A percentile compares a stretch with the other conserved stretches of the same genome.
Conservation (phyloP, 2,888 invertebrate species). For the Zele albiditarsus region DNA sequence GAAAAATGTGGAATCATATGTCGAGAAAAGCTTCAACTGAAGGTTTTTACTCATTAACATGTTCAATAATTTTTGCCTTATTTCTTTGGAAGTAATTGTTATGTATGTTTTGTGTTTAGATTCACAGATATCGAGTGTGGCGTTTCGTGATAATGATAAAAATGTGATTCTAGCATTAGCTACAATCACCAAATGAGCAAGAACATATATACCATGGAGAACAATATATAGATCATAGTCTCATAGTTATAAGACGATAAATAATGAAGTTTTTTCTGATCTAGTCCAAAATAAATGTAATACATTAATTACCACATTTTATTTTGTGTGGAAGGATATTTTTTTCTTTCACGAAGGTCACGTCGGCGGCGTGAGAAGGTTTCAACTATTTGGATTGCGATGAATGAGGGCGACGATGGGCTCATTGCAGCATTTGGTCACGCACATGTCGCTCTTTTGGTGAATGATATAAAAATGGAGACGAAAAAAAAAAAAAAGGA, state of each 20-base stretch:
- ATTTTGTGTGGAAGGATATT: constrained; percentile 4
- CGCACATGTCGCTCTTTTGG: constrained; percentile 24
- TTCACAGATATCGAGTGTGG: constrained; percentile 48
- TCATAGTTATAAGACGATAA: neutral
- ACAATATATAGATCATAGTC: neutral
- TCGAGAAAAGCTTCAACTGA: constrained; percentile 56
- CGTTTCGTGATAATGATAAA: constrained; percentile 43
- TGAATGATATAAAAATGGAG: neutral
- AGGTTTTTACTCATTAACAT: constrained; percentile 44
- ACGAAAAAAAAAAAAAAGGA: constrained; percentile 5
- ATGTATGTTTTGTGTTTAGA: constrained; percentile 47
- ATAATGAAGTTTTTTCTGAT: neutral
- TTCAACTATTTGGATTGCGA: constrained; percentile 5
- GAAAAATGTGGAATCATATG: constrained; percentile 56
- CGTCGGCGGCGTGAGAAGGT: constrained; percentile 19
- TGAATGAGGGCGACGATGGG: neutral
- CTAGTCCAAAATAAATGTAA: neutral
- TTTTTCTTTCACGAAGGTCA: constrained; percentile 5
- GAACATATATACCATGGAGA: neutral
- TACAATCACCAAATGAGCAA: constrained; percentile 26
- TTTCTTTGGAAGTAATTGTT: neutral
- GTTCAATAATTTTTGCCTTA: neutral
- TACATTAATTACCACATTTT: neutral
- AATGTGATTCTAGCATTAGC: constrained; percentile 47
- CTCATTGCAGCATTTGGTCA: constrained; percentile 21